phyloP scores from a whole-genome alignment of 2,113 vertebrate species.

The Hypomesus transpacificus region DNA sequence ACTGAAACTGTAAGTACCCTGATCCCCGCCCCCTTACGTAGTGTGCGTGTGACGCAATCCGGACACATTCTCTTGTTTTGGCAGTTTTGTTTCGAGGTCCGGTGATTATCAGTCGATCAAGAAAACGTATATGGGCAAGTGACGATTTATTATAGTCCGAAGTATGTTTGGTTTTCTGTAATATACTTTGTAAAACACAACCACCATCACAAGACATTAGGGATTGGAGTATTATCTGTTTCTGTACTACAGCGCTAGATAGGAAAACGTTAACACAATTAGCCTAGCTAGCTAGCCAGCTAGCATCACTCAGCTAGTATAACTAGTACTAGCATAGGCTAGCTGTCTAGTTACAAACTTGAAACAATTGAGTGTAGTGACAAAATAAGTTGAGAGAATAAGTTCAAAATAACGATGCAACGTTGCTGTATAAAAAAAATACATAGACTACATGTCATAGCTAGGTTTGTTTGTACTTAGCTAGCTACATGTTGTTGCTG shows the following conservation, averaged over 20 bases:
- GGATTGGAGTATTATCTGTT: too few species aligned
- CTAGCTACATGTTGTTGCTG: background rate
- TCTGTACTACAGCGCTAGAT: too few species aligned
- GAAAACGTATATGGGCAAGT: slow-evolving; percentile 17
- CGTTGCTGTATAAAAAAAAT: too few species aligned
- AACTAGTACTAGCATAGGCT: too few species aligned
- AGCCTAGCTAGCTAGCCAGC: too few species aligned
- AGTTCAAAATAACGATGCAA: too few species aligned
- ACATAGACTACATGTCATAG: too few species aligned
- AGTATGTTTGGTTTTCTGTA: background rate
- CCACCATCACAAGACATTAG: background rate
- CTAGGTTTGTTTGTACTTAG: background rate
- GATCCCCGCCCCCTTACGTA: background rate
- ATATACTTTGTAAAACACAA: background rate
- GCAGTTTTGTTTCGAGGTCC: slow-evolving; percentile 69
- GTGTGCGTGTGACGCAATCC: slow-evolving; percentile 44
- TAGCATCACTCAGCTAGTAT: too few species aligned
- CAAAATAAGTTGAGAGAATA: too few species aligned
- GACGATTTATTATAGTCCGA: background rate
- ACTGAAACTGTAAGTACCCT: background rate
- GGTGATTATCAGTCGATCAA: slow-evolving; percentile 45
- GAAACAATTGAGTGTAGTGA: too few species aligned
- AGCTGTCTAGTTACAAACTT: too few species aligned
- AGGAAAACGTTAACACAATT: too few species aligned
- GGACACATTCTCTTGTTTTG: slow-evolving; percentile 63